Percentiles rank a stretch among this genome's conserved stretches.
phyloP scores from a whole-genome alignment of 2,888 invertebrate species.

The Amaurobius ferox region DNA sequence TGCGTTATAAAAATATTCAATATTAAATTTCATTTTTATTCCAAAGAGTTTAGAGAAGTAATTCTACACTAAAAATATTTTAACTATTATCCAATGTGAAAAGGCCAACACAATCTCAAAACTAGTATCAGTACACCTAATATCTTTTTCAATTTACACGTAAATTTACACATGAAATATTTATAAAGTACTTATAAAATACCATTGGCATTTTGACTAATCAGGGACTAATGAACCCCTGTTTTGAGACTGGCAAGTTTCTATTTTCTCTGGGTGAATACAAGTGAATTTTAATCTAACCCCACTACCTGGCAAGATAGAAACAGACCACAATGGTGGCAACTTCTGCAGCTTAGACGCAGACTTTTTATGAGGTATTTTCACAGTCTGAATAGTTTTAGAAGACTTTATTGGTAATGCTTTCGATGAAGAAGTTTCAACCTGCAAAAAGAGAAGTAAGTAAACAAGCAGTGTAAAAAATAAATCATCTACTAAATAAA shows the following conservation, averaged over 20 bases:
- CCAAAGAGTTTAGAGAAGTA: constrained; percentile 42
- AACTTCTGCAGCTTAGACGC: constrained; percentile 15
- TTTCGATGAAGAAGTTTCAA: background rate
- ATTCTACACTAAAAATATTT: constrained; percentile 54
- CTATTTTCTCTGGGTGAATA: constrained; percentile 27
- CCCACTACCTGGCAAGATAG: constrained; percentile 41
- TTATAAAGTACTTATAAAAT: constrained; percentile 44
- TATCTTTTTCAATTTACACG: constrained; percentile 43
- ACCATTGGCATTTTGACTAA: constrained; percentile 31
- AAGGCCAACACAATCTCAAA: constrained; percentile 34
- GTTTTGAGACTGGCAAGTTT: constrained; percentile 20
- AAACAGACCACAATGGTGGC: constrained; percentile 41
- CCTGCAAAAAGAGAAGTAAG: background rate
- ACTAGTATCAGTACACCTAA: constrained; percentile 26
- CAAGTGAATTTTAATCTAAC: constrained; percentile 50
- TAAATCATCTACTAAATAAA: too few species aligned
- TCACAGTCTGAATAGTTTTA: background rate
- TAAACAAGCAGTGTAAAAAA: too few species aligned
- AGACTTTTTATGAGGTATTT: constrained; percentile 44
- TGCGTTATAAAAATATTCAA: constrained; percentile 60
- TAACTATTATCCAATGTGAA: constrained; percentile 8
- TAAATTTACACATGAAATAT: constrained; percentile 37
- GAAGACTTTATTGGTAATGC: background rate
- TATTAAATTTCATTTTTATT: constrained; percentile 33
- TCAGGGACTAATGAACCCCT: constrained; percentile 13